Conservation (phyloP, 2,113 vertebrate species). For the Ctenomys sociabilis region DNA sequence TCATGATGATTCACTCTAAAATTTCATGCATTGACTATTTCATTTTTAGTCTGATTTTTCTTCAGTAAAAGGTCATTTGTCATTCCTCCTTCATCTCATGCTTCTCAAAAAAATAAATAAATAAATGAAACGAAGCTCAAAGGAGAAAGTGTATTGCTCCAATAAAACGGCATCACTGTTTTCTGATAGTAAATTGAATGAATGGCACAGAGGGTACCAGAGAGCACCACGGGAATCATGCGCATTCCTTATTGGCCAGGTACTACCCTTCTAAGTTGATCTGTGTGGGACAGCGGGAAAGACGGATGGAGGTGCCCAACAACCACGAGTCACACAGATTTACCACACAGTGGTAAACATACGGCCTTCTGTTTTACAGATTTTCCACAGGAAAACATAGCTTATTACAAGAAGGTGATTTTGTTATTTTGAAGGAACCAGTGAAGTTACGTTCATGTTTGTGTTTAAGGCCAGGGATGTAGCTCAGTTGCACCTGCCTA, state of each 20-base stretch:
- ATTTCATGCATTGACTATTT: background rate
- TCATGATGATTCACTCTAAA: background rate
- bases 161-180: background rate
- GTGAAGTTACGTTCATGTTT: background rate
- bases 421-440: conserved; percentile 30
- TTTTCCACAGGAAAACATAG: background rate
- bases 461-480: background rate
- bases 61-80: background rate
- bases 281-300: background rate
- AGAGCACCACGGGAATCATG: background rate
- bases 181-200: background rate
- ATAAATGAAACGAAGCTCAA: no score
- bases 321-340: background rate
- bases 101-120: background rate
- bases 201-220: background rate
- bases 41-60: background rate
- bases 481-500: no score
- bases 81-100: rapidly evolving
- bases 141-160: background rate
- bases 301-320: background rate
- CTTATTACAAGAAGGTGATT: conserved; percentile 4
- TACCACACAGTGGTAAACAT: conserved; percentile 9
- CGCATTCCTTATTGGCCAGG: background rate
- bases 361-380: conserved; percentile 7
- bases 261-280: background rate